Evolutionary conservation across 53 echinoderm and acorn worm species (phyloP), one percentile per base, ranked within the genome.

Genomic region (Echinometra lucunter): DNA sequence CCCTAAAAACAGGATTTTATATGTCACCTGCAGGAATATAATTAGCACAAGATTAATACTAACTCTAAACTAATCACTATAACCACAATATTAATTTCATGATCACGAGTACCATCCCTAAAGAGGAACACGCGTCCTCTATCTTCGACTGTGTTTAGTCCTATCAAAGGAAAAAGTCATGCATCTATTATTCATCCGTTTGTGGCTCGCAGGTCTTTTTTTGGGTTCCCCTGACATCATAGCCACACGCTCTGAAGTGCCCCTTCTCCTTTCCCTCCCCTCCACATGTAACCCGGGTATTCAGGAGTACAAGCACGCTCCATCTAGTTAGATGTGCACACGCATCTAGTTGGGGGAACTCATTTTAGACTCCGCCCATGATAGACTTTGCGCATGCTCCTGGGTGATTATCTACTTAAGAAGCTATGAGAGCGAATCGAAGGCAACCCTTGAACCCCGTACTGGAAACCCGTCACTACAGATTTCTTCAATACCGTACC

Each of bases 131-230:
- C 2, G 4, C 49, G 85, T 49, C 85, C 85, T 85, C 85, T 47
- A 85, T 49, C 85, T 85, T 53, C 49, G 49, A 45, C 49, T 85
- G 13, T 8, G 85, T 85, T 85, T 30, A 85, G 45, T 85, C 85
- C 11, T 85, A 30, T 78, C 45, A 49, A n/a, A 85, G 85, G 35
- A 44, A 81, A 81, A 85, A 85, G 49, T 85, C 85, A 85, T 85
- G 85, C 28, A 42, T 78, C 4, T 49, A 85, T 85, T 85, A 85
- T 85, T 85, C 85, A 85, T 85, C 49, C 49, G 49, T 85, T 49
- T 85, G 85, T 85, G 49, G 21, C 45, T 85, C 30, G 10, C 45
- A 27, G 49, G 85, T 85, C 85, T 8, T n/a, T n/a, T n/a, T 85
- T 85, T 85, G 49, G 85, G 10, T 28, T n/a, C 85, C 81, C 85